Conservation (phyloP, 2,888 invertebrate genomes). For the Dynastes grantii region DNA sequence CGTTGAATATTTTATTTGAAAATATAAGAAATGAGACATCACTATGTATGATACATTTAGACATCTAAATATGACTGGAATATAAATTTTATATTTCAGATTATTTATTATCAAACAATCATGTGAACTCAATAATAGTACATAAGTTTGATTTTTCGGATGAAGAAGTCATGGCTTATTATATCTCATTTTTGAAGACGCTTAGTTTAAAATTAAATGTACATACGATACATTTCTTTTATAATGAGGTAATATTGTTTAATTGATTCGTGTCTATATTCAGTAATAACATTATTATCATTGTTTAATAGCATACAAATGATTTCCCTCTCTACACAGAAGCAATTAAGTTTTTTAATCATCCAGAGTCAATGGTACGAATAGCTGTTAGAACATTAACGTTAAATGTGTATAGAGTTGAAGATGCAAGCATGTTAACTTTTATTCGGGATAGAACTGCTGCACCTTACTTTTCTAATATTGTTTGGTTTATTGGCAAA, state of each 20-base stretch:
- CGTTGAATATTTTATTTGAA: conserved; percentile 98
- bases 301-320: conserved; percentile 87
- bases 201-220: conserved; percentile 97
- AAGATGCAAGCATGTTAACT: conserved; percentile 94
- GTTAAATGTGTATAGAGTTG: conserved; percentile 95
- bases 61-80: conserved; percentile 31
- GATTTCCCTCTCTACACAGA: conserved; percentile 99
- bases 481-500: conserved; percentile 99
- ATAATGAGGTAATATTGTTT: conserved; percentile 87
- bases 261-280: not conserved
- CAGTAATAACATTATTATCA: not conserved
- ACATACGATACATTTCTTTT: conserved; percentile 99
- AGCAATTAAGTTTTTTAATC: conserved; percentile 99
- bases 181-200: conserved; percentile 99
- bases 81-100: conserved; percentile 74
- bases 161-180: conserved; percentile 99
- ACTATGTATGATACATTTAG: conserved; percentile 84
- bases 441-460: conserved; percentile 98
- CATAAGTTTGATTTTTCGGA: conserved; percentile 99
- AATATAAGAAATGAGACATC: conserved; percentile 99
- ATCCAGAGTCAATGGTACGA: conserved; percentile 98
- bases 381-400: conserved; percentile 98
- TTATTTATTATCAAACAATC: conserved; percentile 99
- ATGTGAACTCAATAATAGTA: conserved; percentile 99
- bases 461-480: conserved; percentile 97